Conservation (phyloP, 2,888 invertebrate species). For the Leptopilina syphax region DNA sequence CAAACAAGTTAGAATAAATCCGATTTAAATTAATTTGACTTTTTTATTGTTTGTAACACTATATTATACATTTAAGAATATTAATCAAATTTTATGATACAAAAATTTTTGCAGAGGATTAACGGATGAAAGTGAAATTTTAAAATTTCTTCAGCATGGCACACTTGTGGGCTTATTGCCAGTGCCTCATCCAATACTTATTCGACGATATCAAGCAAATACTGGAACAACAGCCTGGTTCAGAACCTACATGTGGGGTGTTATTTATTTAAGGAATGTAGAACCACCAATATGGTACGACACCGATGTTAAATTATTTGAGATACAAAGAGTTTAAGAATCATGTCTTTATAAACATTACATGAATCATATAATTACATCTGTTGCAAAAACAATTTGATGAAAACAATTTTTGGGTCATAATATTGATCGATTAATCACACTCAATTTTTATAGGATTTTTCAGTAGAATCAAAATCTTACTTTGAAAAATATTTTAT, state of each 20-base stretch:
- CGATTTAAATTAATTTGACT: too few species aligned
- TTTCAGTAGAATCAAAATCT: too few species aligned
- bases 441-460: too few species aligned
- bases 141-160: constrained; percentile 99
- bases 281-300: constrained; percentile 99
- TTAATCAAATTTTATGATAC: too few species aligned
- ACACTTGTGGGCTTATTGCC: constrained; percentile 97
- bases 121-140: constrained; percentile 99
- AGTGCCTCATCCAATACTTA: constrained; percentile 99
- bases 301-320: constrained; percentile 98
- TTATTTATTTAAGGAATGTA: constrained; percentile 98
- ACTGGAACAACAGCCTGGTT: constrained; percentile 99
- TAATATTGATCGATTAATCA: too few species aligned
- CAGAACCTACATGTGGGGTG: constrained; percentile 99
- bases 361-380: neutral
- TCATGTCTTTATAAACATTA: too few species aligned
- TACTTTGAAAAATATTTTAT: too few species aligned
- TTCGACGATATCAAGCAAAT: constrained; percentile 99
- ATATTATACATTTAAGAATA: too few species aligned
- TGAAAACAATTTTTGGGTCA: too few species aligned
- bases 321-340: constrained; percentile 94
- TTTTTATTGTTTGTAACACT: too few species aligned
- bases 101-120: constrained; percentile 84
- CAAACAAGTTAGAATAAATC: too few species aligned
- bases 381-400: neutral